Conservation (phyloP, 2,797 vertebrate species). For the Oreochromis mossambicus region DNA sequence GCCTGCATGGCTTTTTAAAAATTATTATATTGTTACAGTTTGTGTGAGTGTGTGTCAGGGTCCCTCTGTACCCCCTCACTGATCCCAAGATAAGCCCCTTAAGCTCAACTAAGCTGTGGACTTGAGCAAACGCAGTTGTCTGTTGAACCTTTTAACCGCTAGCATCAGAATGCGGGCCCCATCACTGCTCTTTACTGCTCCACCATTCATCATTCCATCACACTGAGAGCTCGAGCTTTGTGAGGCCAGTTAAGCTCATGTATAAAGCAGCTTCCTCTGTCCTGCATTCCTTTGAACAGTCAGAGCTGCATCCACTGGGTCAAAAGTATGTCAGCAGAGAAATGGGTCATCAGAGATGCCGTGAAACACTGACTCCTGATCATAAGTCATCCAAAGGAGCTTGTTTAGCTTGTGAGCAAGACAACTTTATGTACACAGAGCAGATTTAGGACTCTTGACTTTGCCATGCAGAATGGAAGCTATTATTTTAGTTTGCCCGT, state of each 20-base stretch:
- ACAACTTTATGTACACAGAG: not conserved
- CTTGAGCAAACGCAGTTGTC: conserved; percentile 24
- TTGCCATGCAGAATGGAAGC: not conserved
- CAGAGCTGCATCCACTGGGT: conserved; percentile 32
- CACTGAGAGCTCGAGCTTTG: conserved; percentile 48
- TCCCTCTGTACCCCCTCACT: conserved; percentile 20
- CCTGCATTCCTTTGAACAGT: conserved; percentile 52
- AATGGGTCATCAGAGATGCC: conserved; percentile 30
- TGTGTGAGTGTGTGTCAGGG: not conserved
- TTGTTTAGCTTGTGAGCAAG: not conserved
- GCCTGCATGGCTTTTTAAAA: not conserved
- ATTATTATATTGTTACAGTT: not conserved
- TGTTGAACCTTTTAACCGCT: conserved; percentile 50
- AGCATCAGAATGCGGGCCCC: conserved; percentile 34
- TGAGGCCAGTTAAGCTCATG: conserved; percentile 49
- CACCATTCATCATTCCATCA: conserved; percentile 52
- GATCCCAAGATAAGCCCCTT: conserved; percentile 43
- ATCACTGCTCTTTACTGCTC: not conserved
- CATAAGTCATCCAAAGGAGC: not conserved
- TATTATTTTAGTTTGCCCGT: not conserved
- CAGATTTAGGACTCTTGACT: not conserved
- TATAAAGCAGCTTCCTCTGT: conserved; percentile 52
- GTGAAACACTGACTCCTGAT: not conserved
- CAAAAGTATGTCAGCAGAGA: conserved; percentile 43
- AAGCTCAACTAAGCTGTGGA: conserved; percentile 43